Evolutionary conservation across 2,113 vertebrate species (phyloP).

Genomic region (Hippotragus niger): DNA sequence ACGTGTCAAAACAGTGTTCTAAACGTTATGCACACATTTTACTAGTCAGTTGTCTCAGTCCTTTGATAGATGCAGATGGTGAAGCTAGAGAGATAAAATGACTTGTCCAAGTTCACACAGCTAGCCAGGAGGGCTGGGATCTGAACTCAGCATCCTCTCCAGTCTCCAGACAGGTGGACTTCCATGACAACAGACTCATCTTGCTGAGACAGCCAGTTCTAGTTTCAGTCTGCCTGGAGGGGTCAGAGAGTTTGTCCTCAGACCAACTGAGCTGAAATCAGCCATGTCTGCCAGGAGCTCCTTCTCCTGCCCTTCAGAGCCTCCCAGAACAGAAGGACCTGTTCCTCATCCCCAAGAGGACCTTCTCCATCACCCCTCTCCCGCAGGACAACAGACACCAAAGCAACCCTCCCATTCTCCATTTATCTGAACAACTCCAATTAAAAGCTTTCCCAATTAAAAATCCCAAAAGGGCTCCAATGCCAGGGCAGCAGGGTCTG

Average conservation of each 20-base stretch:
- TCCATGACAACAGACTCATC: background rate
- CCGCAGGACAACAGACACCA: background rate
- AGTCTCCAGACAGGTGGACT: too few species aligned
- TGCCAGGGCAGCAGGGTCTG: background rate
- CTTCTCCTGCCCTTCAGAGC: background rate
- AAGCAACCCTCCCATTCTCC: background rate
- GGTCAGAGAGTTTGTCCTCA: background rate
- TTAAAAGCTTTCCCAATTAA: constrained; percentile 53
- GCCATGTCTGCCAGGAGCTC: background rate
- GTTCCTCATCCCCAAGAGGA: background rate
- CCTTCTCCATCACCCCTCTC: background rate
- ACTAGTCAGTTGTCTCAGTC: background rate
- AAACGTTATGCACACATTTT: background rate
- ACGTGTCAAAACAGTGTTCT: background rate
- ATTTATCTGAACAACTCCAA: constrained; percentile 26
- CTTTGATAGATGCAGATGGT: background rate
- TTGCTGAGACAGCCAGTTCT: background rate
- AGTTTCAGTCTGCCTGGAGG: background rate
- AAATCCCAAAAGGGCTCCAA: constrained; percentile 14
- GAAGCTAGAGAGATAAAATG: background rate
- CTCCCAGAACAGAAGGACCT: background rate
- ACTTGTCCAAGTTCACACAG: background rate
- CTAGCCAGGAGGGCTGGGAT: background rate
- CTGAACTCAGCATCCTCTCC: background rate
- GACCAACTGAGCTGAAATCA: background rate